Conservation (phyloP, 2,113 vertebrate species). For the Nesoenas mayeri region DNA sequence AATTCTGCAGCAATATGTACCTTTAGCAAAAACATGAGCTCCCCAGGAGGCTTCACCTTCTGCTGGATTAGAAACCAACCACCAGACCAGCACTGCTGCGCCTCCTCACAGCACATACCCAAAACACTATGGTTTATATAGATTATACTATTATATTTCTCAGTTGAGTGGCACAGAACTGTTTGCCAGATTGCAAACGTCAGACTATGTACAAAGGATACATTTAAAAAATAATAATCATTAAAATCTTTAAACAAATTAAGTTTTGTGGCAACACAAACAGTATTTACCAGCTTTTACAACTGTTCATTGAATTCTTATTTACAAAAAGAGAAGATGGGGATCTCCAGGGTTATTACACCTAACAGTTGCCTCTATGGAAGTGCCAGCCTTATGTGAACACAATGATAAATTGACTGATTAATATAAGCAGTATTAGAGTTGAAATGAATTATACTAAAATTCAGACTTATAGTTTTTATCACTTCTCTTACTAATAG, state of each 20-base stretch:
- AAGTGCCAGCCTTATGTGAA: conserved; percentile 3
- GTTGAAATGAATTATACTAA: neutral
- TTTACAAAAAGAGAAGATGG: neutral
- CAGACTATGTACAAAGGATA: neutral
- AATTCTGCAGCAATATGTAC: neutral
- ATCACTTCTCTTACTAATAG: neutral
- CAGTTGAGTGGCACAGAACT: neutral
- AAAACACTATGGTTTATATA: neutral
- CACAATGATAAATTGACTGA: conserved; percentile 7
- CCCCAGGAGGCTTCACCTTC: neutral
- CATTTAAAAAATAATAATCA: neutral
- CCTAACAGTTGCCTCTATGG: neutral
- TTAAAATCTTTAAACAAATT: neutral
- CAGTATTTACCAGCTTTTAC: neutral
- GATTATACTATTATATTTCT: neutral
- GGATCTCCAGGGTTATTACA: conserved; percentile 28
- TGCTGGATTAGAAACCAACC: neutral
- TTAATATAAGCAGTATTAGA: neutral
- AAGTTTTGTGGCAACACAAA: neutral
- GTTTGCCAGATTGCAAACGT: neutral
- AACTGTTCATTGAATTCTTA: neutral
- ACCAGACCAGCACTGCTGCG: neutral
- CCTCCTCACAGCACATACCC: neutral
- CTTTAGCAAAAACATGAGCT: neutral
- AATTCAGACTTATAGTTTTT: neutral